Conservation (phyloP, 2,113 vertebrate species). For the Chinchilla lanigera region DNA sequence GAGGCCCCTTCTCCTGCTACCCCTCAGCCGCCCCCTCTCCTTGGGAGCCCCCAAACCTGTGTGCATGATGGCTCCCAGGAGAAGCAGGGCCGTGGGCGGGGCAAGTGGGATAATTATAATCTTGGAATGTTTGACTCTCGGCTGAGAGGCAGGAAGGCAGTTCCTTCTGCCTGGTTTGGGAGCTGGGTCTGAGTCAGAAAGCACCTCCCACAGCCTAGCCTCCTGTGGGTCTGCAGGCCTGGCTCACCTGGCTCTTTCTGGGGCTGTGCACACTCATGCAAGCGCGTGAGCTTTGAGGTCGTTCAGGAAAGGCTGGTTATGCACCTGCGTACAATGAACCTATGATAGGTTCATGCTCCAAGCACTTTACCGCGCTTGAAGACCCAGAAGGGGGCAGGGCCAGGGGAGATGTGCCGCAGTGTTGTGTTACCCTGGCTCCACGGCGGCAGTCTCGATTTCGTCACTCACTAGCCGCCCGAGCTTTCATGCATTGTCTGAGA, state of each 20-base stretch:
- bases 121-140: constrained; percentile 68
- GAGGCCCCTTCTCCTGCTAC: constrained; percentile 43
- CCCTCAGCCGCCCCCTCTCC: constrained; percentile 25
- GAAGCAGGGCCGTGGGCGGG: constrained; percentile 75
- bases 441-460: background rate
- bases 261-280: background rate
- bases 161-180: constrained; percentile 51
- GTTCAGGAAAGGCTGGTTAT: background rate
- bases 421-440: background rate
- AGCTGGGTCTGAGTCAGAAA: constrained; percentile 68
- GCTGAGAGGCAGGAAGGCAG: constrained; percentile 69
- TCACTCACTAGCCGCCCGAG: background rate
- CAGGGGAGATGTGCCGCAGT: fast-evolving
- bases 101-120: constrained; percentile 76
- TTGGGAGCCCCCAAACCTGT: constrained; percentile 62
- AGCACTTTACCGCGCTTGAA: background rate
- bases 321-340: background rate
- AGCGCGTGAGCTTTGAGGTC: fast-evolving
- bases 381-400: background rate
- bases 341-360: background rate
- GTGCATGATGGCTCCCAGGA: constrained; percentile 25
- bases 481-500: background rate
- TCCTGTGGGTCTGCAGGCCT: background rate
- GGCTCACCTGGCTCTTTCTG: background rate
- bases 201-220: background rate